phyloP scores from a whole-genome alignment of 2,797 vertebrate genomes.

The Pangasius krempfi region DNA sequence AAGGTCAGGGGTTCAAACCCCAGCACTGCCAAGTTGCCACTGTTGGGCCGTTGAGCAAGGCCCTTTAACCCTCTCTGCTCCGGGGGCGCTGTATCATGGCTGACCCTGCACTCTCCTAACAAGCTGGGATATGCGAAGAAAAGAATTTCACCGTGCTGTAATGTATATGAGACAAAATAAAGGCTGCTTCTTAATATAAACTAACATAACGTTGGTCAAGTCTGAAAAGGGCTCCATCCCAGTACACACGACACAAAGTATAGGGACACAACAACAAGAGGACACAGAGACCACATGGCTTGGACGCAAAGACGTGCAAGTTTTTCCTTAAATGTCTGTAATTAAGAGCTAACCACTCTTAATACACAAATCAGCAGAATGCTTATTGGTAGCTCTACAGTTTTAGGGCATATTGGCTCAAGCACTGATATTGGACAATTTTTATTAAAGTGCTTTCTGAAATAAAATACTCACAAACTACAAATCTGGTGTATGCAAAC shows the following conservation, averaged over 20 bases:
- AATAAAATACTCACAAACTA: constrained; percentile 6
- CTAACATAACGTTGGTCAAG: neutral
- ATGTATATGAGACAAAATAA: too few relatives aligned
- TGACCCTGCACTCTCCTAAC: too few relatives aligned
- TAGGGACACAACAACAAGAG: neutral
- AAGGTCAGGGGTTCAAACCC: too few relatives aligned
- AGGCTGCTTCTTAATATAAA: neutral
- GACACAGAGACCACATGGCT: neutral
- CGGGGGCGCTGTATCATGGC: too few relatives aligned
- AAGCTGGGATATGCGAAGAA: too few relatives aligned
- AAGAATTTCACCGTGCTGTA: too few relatives aligned
- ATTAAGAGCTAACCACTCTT: neutral
- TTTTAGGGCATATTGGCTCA: neutral
- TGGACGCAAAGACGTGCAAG: neutral
- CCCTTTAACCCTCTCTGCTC: too few relatives aligned
- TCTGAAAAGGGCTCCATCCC: neutral
- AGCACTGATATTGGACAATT: neutral
- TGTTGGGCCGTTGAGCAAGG: too few relatives aligned
- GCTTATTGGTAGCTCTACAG: neutral
- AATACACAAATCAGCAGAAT: neutral
- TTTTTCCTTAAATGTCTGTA: neutral
- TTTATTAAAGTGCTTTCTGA: neutral
- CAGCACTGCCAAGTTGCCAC: too few relatives aligned
- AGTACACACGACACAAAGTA: neutral
- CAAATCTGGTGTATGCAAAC: neutral